phyloP scores from a whole-genome alignment of 2,113 vertebrate species.

The Macaca fascicularis region T2T-MFA8v1.1 NC_088376.1:158150001-158150500 shows the following conservation, averaged over 20 bases:
- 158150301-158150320: background rate
- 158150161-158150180: background rate
- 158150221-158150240: background rate
- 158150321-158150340: background rate
- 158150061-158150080: background rate
- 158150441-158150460: background rate
- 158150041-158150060: background rate
- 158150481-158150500: background rate
- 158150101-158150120: conserved; percentile 6
- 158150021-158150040: background rate
- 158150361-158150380: background rate
- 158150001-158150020: background rate
- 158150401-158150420: background rate
- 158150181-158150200: background rate
- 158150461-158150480: background rate
- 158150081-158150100: background rate
- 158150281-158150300: background rate
- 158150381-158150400: background rate
- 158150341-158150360: background rate
- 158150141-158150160: background rate
- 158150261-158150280: background rate
- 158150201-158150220: background rate
- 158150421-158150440: background rate
- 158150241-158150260: background rate
- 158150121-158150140: background rate